Percentiles rank a stretch among this genome's conserved stretches.
Evolutionary conservation across 2,888 invertebrate genomes (phyloP).

Genomic region (Zhuqinia jingwanae): DNA sequence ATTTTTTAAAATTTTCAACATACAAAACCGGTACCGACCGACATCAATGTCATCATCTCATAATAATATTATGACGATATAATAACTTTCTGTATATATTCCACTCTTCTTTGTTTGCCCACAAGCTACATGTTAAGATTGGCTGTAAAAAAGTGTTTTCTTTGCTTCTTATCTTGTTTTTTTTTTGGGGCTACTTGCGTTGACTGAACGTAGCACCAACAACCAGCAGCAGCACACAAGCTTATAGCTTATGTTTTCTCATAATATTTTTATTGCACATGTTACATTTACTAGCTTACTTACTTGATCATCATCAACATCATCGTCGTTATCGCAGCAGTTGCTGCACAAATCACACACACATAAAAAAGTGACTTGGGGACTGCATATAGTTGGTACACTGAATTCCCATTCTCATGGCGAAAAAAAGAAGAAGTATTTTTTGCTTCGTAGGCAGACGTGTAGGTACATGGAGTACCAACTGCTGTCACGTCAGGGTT

Average conservation of each 20-base stretch:
- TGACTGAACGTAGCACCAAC: not conserved
- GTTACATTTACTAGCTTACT: slow-evolving; percentile 17
- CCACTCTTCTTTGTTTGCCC: no score
- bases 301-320: no score
- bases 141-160: slow-evolving; percentile 16
- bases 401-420: not conserved
- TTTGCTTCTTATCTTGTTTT: slow-evolving; percentile 34
- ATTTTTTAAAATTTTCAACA: no score
- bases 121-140: no score
- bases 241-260: not conserved
- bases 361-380: not conserved
- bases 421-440: not conserved
- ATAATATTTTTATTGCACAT: slow-evolving; percentile 10
- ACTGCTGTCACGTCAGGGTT: slow-evolving; percentile 33
- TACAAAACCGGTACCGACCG: no score
- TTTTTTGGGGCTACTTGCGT: not conserved
- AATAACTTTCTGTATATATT: no score
- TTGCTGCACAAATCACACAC: slow-evolving; percentile 11
- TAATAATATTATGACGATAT: no score
- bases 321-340: not conserved
- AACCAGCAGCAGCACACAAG: not conserved
- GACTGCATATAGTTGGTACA: not conserved
- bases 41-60: no score
- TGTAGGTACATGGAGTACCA: not conserved
- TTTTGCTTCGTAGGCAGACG: not conserved